Percentiles rank a stretch among this genome's conserved stretches.
Evolutionary conservation across 2,888 invertebrate genomes (phyloP).

Genomic region (Drosophila rellima): DNA sequence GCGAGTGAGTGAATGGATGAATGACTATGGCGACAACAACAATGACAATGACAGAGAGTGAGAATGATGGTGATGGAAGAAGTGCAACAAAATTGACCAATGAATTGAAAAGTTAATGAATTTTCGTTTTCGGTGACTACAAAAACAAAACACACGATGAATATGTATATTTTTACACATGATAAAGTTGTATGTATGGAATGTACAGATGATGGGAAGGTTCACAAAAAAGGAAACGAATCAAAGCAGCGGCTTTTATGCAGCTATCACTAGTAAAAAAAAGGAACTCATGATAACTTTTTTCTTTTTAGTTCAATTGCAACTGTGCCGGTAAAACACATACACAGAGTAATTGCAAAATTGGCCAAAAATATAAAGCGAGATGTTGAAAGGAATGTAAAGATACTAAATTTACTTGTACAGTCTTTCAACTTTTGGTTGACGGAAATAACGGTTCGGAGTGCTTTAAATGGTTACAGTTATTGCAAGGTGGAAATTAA

Average conservation of each 20-base stretch:
- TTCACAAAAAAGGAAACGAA: constrained; percentile 25
- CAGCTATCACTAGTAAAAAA: constrained; percentile 40
- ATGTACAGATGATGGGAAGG: constrained; percentile 40
- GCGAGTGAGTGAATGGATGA: constrained; percentile 22
- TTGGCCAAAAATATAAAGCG: constrained; percentile 47
- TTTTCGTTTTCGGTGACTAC: constrained; percentile 2
- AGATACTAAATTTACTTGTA: background rate
- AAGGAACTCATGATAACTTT: constrained; percentile 7
- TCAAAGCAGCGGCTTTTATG: constrained; percentile 42
- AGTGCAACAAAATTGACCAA: constrained; percentile 24
- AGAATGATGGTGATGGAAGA: constrained; percentile 8
- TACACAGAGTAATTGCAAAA: constrained; percentile 34
- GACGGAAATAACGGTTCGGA: constrained; percentile 18
- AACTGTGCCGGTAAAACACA: constrained; percentile 58
- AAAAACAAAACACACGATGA: constrained; percentile 22
- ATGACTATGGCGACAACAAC: constrained; percentile 18
- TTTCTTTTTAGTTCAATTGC: constrained; percentile 35
- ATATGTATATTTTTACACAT: constrained; percentile 9
- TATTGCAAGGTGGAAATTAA: constrained; percentile 9
- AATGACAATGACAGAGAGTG: constrained; percentile 25
- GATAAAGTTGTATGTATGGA: constrained; percentile 6
- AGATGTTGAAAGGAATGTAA: constrained; percentile 12
- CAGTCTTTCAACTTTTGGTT: constrained; percentile 12
- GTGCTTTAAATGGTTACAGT: constrained; percentile 25
- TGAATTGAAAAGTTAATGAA: constrained; percentile 30